Base-by-base conservation (phyloP, 2,797 vertebrate genomes). In the Esox masquinongy region DNA sequence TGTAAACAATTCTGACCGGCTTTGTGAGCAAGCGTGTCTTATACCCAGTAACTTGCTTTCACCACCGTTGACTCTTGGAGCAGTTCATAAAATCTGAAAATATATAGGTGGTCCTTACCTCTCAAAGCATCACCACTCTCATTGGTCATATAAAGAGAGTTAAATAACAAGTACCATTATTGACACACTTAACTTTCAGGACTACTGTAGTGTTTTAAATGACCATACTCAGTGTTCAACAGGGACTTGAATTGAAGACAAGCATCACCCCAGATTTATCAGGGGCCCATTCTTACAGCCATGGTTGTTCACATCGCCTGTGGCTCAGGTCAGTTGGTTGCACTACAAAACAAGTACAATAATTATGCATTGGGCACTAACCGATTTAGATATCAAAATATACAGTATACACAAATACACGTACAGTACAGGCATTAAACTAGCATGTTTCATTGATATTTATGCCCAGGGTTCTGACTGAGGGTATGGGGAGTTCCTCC, bases 1-100 rank as follows among this genome's bases (percentile, higher is more conserved):
- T 89, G 90, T 92, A 91, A 92, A 92, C 90, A 86, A 78, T 84
- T 89, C 76, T 82, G 76, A 82, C 79, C 80, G 79, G 81, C 83
- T 80, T 53, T 73, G 84, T 77, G 86, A 80, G 29, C n/a, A 68
- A 36, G 29, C 49, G 22, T 26, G n/a, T 43, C 43, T 26, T 26
- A 84, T 82, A 80, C 12, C 43, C 7, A 47, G 36, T 19, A 74
- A 70, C 22, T 49, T 70, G n/a, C 34, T 73, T 59, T 29, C 71
- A 53, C 39, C 17, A 36, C 39, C 43, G 24, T 47, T 56, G n/a
- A 22, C 53, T n/a, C 3, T 5, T 56, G n/a, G 53, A 56, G 53
- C 53, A 56, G 56, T 24, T 61, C 11, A 67, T 56, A 22, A 2
- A 69, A 22, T 76, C 39, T 39, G 66, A 39, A 50, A 63, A 68